phyloP scores from a whole-genome alignment of 1,140 invertebrate genomes.

The Penaeus chinensis region DNA sequence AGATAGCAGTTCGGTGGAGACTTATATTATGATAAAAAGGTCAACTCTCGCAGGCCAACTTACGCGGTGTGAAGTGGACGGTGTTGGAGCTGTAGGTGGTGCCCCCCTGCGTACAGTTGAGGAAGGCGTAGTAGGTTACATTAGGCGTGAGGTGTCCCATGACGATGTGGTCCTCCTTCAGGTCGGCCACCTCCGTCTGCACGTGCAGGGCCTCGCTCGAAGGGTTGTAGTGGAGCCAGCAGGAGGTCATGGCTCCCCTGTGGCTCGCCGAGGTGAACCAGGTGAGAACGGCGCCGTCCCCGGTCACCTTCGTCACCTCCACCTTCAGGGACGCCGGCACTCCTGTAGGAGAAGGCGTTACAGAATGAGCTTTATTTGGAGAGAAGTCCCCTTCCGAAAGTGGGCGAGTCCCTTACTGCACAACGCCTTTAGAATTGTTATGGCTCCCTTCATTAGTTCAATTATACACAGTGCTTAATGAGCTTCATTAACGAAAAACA shows the following conservation, averaged over 20 bases:
- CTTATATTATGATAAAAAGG: neutral
- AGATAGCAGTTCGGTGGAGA: too few relatives aligned
- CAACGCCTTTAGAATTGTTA: too few relatives aligned
- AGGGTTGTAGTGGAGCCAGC: conserved; percentile 60
- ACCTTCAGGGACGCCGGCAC: conserved; percentile 42
- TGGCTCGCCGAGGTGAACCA: conserved; percentile 43
- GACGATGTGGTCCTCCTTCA: conserved; percentile 33
- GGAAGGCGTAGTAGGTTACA: conserved; percentile 61
- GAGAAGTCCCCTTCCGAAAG: neutral
- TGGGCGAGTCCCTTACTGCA: neutral
- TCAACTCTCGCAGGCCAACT: conserved; percentile 13
- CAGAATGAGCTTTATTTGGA: neutral
- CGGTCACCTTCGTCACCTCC: conserved; percentile 55
- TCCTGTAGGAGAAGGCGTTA: conserved; percentile 23
- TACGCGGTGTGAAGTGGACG: conserved; percentile 62
- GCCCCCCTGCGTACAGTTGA: conserved; percentile 54
- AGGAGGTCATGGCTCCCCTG: conserved; percentile 39
- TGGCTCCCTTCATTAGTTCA: too few relatives aligned
- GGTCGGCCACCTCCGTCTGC: conserved; percentile 42
- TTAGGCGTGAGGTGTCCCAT: conserved; percentile 45
- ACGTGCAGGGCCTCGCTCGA: conserved; percentile 48
- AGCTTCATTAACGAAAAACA: neutral
- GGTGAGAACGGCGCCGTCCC: conserved; percentile 47
- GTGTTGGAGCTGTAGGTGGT: conserved; percentile 50
- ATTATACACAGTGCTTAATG: too few relatives aligned